Base-by-base conservation (phyloP, 2,888 invertebrate species). In the Hirtodrosophila cameraria region DNA sequence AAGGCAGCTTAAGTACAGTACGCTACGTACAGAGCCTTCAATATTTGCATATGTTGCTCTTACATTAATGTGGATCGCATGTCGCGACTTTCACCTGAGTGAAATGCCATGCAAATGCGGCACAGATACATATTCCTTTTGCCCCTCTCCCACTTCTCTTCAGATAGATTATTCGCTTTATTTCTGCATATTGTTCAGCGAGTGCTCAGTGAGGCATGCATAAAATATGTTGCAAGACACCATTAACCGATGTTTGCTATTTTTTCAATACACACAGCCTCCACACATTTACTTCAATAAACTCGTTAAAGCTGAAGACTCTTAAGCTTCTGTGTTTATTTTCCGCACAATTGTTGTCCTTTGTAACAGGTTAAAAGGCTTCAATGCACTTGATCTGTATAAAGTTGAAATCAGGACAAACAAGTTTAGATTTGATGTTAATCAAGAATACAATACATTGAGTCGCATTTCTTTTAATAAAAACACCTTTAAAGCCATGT, bases 181-280 rank as follows among this genome's bases (percentile, higher is more conserved):
- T 15, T 2, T 3, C 23, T 9, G 3, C 12, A 45, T 33, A 31
- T 46, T 55, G 55, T 42, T 57, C 42, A 57, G 42, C 35, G 36
- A 49, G 35, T 38, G 54, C 13, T 20, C 45, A 54, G 15, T 28
- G 45, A 45, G 31, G 49, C 35, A 49, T 57, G 57, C 57, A 49
- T 43, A 36, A 57, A 57, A 49, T 57, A 55, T 41, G 48, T 41
- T 55, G 25, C 46, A 33, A 16, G 27, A 30, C 41, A 33, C 8
- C 43, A 41, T 16, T 15, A 31, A 46, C 23, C 23, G 6, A 23
- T 3, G 6, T 23, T 23, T 23, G 23, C 8, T 6, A n/a, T n/a
- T 8, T 7, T 23, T 23, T 23, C 23, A 23, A 6, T 8, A 23
- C 23, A 5, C 23, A 23, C 23, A 5, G 23, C 7, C 23, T 5